Evolutionary conservation across 2,797 vertebrate species (phyloP), one percentile per base, ranked within the genome.

Genomic region (Pseudochromis fuscus): DNA sequence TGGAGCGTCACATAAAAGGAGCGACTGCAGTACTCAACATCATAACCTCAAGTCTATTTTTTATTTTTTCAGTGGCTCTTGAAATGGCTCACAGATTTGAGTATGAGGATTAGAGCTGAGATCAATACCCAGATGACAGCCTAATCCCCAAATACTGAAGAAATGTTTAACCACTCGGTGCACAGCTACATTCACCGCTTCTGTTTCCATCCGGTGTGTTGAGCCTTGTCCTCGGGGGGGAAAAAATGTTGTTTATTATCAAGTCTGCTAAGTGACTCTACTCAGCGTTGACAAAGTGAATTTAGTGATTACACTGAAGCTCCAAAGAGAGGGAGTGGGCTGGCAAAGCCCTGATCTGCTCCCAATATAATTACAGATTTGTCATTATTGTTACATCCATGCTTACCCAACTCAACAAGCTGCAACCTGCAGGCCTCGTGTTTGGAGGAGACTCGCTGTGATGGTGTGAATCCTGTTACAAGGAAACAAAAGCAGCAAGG

Each of bases 331-430:
- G 21, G 38, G 78, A 89, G 83, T 78, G 75, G 66, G 77, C 77
- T 58, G 76, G 52, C 44, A 56, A 80, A 88, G 60, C 79, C 63
- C 69, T 57, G 55, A 81, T 86, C 67, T 85, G 80, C 78, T 86
- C 64, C 81, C 50, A 58, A 25, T 74, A 61, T 85, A 89, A 88
- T 87, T 81, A 82, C 70, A 87, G 60, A 87, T 88, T 76, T 86
- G 50, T 67, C 62, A 69, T 80, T 73, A 76, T 79, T 83, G 81
- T 85, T 84, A 35, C 70, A 67, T 77, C 53, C 64, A 25, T 50
- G 45, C 76, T 75, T 50, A 49, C 73, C 53, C 67, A 35, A 30
- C 12, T 51, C 57, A 48, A 79, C 87, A 85, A 76, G 87, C 63
- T 76, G 2, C 63, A 44, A 86, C 87, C 61, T 87, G 83, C 65